A percentile compares a stretch with the other conserved stretches of the same genome.
Evolutionary conservation across 1,140 invertebrate genomes (phyloP).

Genomic region (Caenorhabditis remanei): DNA sequence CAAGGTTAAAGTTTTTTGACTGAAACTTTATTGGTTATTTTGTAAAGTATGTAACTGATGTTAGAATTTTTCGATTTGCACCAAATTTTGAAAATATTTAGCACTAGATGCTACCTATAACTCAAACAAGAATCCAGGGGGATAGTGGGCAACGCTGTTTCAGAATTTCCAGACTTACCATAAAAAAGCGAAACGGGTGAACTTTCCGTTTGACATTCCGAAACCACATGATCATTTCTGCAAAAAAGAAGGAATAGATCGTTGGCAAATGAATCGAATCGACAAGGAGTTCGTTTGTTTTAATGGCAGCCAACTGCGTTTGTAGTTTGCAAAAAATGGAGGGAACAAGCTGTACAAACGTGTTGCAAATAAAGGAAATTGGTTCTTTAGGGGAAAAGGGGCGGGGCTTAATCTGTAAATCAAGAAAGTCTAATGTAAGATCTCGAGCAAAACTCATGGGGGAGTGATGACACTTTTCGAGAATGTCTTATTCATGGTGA

Average conservation of each 20-base stretch:
- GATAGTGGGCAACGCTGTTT: too few relatives aligned
- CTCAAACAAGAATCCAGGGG: neutral
- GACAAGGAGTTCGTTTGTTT: neutral
- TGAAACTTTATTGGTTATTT: too few relatives aligned
- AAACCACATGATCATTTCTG: slow-evolving; percentile 41
- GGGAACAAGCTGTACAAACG: slow-evolving; percentile 8
- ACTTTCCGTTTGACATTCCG: slow-evolving; percentile 36
- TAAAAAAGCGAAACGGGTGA: slow-evolving; percentile 1
- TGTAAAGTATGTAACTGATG: too few relatives aligned
- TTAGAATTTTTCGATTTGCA: too few relatives aligned
- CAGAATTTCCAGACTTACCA: neutral
- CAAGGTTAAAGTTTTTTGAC: too few relatives aligned
- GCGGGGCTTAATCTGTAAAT: neutral
- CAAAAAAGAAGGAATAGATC: neutral
- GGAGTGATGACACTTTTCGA: too few relatives aligned
- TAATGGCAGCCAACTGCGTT: neutral
- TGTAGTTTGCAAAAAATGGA: slow-evolving; percentile 35
- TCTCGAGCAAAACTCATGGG: too few relatives aligned
- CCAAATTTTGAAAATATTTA: too few relatives aligned
- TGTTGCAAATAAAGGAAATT: neutral
- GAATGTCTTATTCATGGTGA: too few relatives aligned
- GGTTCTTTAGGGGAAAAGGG: neutral
- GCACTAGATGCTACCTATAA: too few relatives aligned
- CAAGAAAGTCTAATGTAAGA: neutral
- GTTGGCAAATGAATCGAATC: slow-evolving; percentile 7